Evolutionary conservation across 2,888 invertebrate species (phyloP), one percentile per base, ranked within the genome.

Genomic region (Tortrix viridana): DNA sequence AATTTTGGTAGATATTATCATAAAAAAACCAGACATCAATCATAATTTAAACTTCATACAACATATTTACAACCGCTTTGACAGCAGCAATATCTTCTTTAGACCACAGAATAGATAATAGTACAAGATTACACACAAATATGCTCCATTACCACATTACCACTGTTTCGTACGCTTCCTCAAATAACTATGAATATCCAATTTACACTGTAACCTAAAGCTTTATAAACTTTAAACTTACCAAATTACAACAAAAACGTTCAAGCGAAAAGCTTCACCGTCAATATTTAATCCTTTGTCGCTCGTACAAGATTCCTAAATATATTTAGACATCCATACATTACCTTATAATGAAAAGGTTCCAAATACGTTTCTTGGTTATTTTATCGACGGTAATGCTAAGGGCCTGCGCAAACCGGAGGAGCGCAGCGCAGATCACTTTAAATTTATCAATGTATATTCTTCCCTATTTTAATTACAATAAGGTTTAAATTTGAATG

Each of bases 71-170:
- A 57, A 22, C 26, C 20, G 16, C 19, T 41, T 61, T 56, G 50
- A 57, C 46, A 47, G 46, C 46, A 47, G 47, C 26, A 46, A 50
- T 43, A 26, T 32, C 26, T 18, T 82, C 79, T n/a, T n/a, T n/a
- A n/a, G n/a, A n/a, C n/a, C n/a, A n/a, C n/a, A n/a, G n/a, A n/a
- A n/a, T n/a, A n/a, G n/a, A n/a, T n/a, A n/a, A n/a, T n/a, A n/a
- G n/a, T n/a, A n/a, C n/a, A n/a, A n/a, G n/a, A 84, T 84, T 85
- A 82, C 77, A 82, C 75, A 81, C 74, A 72, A 78, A 75, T 74
- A 74, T 71, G 69, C 66, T 65, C 76, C 76, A 81, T 79, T 75
- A 80, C 76, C 75, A 82, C 76, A 81, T 79, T 75, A 80, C 76
- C 75, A 82, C 81, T 80, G 83, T 82, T 76, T 73, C 71, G 72